Conservation (phyloP, 1,140 invertebrate species). For the Trinorchestia longiramus region DNA sequence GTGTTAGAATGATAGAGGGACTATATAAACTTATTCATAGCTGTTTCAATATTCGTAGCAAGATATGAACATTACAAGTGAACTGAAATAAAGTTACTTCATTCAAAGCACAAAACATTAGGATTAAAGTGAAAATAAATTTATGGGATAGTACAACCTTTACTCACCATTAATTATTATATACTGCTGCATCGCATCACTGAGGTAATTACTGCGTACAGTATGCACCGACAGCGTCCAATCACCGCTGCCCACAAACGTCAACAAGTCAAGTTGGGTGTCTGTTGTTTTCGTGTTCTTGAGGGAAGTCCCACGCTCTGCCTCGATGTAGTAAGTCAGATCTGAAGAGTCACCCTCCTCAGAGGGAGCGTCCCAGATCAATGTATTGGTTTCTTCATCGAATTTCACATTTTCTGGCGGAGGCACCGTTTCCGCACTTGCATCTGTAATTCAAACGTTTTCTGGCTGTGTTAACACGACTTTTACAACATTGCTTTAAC, state of each 20-base stretch:
- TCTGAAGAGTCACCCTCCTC: neutral
- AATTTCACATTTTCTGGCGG: neutral
- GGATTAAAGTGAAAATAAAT: neutral
- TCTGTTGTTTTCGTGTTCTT: neutral
- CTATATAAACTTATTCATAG: neutral
- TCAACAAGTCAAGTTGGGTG: neutral
- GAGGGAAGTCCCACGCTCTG: too few relatives aligned
- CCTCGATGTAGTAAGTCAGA: conserved; percentile 3
- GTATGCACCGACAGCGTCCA: conserved; percentile 3
- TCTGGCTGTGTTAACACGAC: neutral
- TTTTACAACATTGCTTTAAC: neutral
- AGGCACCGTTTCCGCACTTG: neutral
- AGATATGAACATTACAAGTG: neutral
- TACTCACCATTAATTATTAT: neutral
- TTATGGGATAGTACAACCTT: neutral
- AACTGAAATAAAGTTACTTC: neutral
- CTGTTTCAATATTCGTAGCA: neutral
- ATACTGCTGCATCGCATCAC: neutral
- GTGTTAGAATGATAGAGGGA: neutral
- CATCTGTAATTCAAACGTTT: neutral
- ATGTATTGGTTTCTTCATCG: neutral
- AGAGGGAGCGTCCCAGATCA: neutral
- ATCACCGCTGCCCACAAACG: neutral
- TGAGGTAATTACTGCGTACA: neutral
- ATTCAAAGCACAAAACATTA: neutral